Conservation (phyloP, 2,888 invertebrate genomes). For the Torymus tubicola region DNA sequence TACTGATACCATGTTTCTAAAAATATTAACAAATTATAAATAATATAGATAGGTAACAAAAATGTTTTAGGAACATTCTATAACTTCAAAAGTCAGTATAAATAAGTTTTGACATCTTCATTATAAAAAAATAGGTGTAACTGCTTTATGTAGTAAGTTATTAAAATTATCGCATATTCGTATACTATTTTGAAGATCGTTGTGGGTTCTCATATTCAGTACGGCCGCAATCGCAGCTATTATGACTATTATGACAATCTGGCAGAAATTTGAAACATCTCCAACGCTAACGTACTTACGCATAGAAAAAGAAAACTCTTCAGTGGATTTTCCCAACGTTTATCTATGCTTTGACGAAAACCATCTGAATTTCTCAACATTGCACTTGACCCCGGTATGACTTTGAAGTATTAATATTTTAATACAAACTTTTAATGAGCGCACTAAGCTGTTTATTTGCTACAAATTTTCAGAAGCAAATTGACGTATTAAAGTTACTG, state of each 20-base stretch:
- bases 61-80: no score
- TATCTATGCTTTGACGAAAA: constrained; percentile 62
- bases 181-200: constrained; percentile 78
- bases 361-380: constrained; percentile 25
- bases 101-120: no score
- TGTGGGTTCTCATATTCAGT: constrained; percentile 88
- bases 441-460: no score
- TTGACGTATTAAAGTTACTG: background rate
- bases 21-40: no score
- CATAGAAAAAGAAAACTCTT: constrained; percentile 45
- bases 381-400: constrained; percentile 10
- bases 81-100: no score
- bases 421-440: background rate
- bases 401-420: background rate
- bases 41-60: no score
- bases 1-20: no score
- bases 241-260: constrained; percentile 86
- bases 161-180: no score
- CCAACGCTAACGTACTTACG: constrained; percentile 87
- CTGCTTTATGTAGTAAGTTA: no score
- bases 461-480: background rate
- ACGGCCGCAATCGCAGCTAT: constrained; percentile 84
- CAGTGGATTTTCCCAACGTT: constrained; percentile 62
- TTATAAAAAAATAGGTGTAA: no score
- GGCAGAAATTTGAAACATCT: constrained; percentile 91